Base-by-base conservation (phyloP, 1,140 invertebrate genomes). In the Papilio glaucus region DNA sequence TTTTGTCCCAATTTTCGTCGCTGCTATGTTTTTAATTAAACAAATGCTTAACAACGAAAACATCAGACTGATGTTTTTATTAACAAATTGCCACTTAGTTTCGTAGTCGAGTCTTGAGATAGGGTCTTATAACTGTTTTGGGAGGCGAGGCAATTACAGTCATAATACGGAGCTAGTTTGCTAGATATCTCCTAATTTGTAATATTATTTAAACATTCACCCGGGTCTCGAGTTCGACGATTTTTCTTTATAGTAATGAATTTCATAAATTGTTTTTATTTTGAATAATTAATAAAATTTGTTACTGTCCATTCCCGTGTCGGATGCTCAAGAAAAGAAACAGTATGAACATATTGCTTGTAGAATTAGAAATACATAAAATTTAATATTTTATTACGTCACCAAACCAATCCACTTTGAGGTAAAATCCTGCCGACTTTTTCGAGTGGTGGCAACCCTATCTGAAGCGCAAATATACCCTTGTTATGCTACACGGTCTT, bases 1-100 rank as follows among this genome's bases (percentile, higher is more conserved):
- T 53, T 33, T 53, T 53, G 49, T 53, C 49, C 49, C 49, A 53
- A 53, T 53, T 53, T 53, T 53, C 49, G 10, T 53, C 49, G 21
- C 49, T 53, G 49, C 9, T 53, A 53, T 6, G 6, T 33, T 53
- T 53, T 53, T 53, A 53, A 53, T 53, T 53, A 53, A 53, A 53
- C 49, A 53, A 53, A 53, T 53, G 49, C 21, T 53, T 53, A 33
- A 33, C 29, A 33, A 33, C 29, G 29, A 6, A 33, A 33, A 33
- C 29, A 33, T 33, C 29, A 33, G 29, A 3, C 29, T 3, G 29
- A 33, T 33, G 29, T 33, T 33, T 33, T 33, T 33, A 33, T 33
- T 33, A 3, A 33, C 29, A 33, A 33, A 33, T 33, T 33, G 2
- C 29, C 29, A 6, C 29, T 33, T 33, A 33, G 29, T 3, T 2